A percentile compares a stretch with the other conserved stretches of the same genome.
Evolutionary conservation across 2,113 vertebrate genomes (phyloP).

Genomic region (Rhegmatorhina hoffmannsi): DNA sequence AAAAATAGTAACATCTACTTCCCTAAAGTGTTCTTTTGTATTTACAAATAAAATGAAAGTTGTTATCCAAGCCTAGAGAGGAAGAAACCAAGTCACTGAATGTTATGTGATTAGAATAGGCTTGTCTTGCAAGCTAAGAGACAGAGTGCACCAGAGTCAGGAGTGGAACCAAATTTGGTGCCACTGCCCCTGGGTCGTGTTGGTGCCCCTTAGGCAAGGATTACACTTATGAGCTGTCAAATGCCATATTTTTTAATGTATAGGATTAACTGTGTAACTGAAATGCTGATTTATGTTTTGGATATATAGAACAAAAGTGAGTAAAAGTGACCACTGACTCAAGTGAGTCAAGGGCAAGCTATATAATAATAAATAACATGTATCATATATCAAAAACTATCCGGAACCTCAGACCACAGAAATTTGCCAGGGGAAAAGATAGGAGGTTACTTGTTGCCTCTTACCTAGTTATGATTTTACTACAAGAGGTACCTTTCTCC

Average conservation of each 20-base stretch:
- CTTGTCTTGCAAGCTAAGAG: neutral
- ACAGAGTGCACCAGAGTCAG: neutral
- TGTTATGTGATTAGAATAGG: neutral
- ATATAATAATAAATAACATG: neutral
- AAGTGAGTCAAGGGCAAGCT: neutral
- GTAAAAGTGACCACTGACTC: neutral
- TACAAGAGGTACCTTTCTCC: neutral
- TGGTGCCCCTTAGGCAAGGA: neutral
- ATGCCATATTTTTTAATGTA: neutral
- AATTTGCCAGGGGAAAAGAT: neutral
- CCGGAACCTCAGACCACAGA: neutral
- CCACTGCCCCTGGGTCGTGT: neutral
- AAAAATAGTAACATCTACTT: neutral
- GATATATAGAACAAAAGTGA: neutral
- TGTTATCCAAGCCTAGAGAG: neutral
- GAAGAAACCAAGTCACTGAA: neutral
- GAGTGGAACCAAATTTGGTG: neutral
- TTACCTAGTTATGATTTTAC: neutral
- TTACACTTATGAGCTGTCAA: neutral
- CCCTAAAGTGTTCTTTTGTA: neutral
- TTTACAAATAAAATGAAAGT: neutral
- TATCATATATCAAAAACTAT: neutral
- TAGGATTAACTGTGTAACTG: neutral
- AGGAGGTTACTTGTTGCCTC: neutral
- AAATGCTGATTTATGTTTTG: neutral